Percentiles rank a stretch among this genome's conserved stretches.
Conservation (phyloP, 2,113 vertebrate genomes). For the Suncus etruscus region DNA sequence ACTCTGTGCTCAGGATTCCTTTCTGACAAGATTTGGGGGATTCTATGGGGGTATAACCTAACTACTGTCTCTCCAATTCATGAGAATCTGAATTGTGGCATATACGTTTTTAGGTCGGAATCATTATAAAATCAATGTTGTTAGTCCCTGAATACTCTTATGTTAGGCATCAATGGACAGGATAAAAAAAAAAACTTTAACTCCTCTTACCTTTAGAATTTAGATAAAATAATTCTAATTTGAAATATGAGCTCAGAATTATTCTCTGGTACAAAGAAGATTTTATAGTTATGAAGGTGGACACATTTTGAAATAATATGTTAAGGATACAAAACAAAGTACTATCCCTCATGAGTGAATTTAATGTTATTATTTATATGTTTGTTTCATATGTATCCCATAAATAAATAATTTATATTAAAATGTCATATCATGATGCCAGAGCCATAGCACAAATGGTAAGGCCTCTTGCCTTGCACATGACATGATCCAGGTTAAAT, state of each 20-base stretch:
- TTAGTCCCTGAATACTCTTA: no score
- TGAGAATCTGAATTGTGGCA: no score
- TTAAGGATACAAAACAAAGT: neutral
- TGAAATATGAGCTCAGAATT: neutral
- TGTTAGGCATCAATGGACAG: neutral
- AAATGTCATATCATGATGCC: neutral
- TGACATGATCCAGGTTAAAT: no score
- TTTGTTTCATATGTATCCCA: neutral
- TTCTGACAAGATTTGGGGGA: no score
- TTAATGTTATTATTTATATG: neutral
- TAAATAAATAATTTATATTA: neutral
- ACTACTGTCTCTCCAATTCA: no score
- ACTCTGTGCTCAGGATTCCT: no score
- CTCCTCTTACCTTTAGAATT: neutral
- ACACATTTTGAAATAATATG: neutral
- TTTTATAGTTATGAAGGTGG: neutral
- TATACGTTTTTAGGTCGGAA: no score
- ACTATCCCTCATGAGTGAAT: neutral
- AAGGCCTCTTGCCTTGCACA: no score
- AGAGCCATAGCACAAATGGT: no score
- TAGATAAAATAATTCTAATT: constrained; percentile 9
- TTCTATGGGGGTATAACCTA: no score
- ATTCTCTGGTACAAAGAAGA: neutral
- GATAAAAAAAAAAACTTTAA: no score
- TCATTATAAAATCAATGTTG: no score